phyloP scores from a whole-genome alignment of 2,797 vertebrate species.

The Leuciscus waleckii region DNA sequence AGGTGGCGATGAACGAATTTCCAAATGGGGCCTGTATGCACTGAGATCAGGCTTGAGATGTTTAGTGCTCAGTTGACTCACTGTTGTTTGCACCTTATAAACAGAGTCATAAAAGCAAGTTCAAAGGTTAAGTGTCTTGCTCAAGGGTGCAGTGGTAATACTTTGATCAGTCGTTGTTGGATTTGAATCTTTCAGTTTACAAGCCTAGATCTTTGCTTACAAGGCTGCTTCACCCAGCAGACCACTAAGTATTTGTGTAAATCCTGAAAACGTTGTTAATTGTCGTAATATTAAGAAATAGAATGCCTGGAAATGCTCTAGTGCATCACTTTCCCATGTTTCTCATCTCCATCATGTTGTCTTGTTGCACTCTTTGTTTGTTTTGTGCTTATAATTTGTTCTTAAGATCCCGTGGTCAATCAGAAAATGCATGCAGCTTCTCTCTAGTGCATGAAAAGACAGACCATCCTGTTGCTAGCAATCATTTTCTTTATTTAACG shows the following conservation, averaged over 20 bases:
- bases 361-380: neutral
- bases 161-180: neutral
- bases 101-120: neutral
- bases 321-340: slow-evolving; percentile 4
- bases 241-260: neutral
- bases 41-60: neutral
- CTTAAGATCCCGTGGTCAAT: neutral
- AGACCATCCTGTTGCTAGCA: slow-evolving; percentile 2
- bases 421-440: neutral
- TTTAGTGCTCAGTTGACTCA: neutral
- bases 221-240: too few relatives aligned
- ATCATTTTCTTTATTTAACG: slow-evolving; percentile 53
- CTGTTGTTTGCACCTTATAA: neutral
- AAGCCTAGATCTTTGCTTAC: neutral
- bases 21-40: slow-evolving; percentile 13
- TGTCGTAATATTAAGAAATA: neutral
- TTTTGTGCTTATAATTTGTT: neutral
- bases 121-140: neutral
- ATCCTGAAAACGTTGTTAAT: neutral
- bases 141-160: neutral
- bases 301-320: neutral
- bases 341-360: neutral
- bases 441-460: slow-evolving; percentile 8
- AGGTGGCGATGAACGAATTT: neutral
- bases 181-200: neutral